Evolutionary conservation across 2,888 invertebrate species (phyloP).

Genomic region (Sinopyrophorus schimmeli): DNA sequence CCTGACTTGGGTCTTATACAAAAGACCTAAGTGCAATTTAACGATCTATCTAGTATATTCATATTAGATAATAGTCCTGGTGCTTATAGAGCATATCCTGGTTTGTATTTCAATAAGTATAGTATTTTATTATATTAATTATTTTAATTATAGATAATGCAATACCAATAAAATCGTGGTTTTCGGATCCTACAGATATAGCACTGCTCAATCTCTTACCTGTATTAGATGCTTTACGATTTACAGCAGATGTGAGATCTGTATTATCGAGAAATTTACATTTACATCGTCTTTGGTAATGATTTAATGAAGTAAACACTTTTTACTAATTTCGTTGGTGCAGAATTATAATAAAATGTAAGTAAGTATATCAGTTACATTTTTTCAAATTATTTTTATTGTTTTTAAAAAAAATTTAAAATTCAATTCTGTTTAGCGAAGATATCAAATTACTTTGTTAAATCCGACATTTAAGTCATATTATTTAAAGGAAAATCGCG

Average conservation of each 20-base stretch:
- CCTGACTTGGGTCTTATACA: constrained; percentile 96
- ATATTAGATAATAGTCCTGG: constrained; percentile 99
- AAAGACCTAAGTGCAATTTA: constrained; percentile 98
- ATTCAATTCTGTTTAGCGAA: too few species aligned
- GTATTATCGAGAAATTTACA: constrained; percentile 92
- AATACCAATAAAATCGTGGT: constrained; percentile 99
- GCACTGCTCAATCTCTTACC: constrained; percentile 95
- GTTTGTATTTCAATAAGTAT: constrained; percentile 57
- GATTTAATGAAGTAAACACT: too few species aligned
- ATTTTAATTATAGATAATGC: constrained; percentile 96
- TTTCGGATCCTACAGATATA: constrained; percentile 97
- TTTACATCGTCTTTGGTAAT: constrained; percentile 89
- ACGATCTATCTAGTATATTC: constrained; percentile 96
- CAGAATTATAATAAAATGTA: too few species aligned
- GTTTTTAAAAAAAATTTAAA: too few species aligned
- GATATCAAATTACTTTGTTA: too few species aligned
- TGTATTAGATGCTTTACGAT: constrained; percentile 95
- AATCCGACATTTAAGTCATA: too few species aligned
- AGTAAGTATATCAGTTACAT: too few species aligned
- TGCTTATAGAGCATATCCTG: constrained; percentile 97
- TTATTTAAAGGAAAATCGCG: too few species aligned
- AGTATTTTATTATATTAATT: constrained; percentile 31
- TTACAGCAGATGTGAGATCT: constrained; percentile 95
- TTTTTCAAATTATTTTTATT: too few species aligned
- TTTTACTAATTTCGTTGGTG: too few species aligned